Evolutionary conservation across 1,140 invertebrate species (phyloP).

Genomic region (Eufriesea mexicana): DNA sequence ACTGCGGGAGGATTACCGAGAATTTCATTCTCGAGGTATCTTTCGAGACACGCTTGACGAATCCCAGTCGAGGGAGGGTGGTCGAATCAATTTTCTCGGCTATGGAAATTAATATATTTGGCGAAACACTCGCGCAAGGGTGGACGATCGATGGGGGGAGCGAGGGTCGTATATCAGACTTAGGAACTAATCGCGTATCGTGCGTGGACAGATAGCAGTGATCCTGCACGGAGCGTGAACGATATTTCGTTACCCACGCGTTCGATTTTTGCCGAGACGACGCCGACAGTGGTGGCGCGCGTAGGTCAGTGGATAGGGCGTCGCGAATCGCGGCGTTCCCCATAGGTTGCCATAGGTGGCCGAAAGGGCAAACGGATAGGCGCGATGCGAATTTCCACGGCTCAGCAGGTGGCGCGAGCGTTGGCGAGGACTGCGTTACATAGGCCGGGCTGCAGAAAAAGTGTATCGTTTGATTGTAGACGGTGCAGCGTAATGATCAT

Average conservation of each 20-base stretch:
- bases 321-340: slow-evolving; percentile 47
- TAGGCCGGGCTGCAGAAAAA: slow-evolving; percentile 28
- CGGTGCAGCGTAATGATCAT: slow-evolving; percentile 61
- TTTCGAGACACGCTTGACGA: neutral
- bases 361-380: slow-evolving; percentile 19
- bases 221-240: neutral
- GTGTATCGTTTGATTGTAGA: slow-evolving; percentile 55
- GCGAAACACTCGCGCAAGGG: neutral
- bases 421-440: neutral
- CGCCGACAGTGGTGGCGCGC: neutral
- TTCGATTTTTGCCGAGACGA: slow-evolving; percentile 11
- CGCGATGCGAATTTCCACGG: slow-evolving; percentile 45
- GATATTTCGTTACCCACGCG: slow-evolving; percentile 41
- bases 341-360: neutral
- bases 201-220: slow-evolving; percentile 24
- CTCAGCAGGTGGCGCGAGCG: slow-evolving; percentile 51
- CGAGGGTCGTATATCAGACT: slow-evolving; percentile 21
- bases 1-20: too few relatives aligned
- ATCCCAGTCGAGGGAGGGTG: neutral
- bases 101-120: slow-evolving; percentile 46
- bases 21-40: too few relatives aligned
- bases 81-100: slow-evolving; percentile 23
- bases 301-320: slow-evolving; percentile 31
- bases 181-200: slow-evolving; percentile 42
- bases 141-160: neutral